phyloP scores from a whole-genome alignment of 1,140 invertebrate genomes.

The Leptoteleia sp. region DNA sequence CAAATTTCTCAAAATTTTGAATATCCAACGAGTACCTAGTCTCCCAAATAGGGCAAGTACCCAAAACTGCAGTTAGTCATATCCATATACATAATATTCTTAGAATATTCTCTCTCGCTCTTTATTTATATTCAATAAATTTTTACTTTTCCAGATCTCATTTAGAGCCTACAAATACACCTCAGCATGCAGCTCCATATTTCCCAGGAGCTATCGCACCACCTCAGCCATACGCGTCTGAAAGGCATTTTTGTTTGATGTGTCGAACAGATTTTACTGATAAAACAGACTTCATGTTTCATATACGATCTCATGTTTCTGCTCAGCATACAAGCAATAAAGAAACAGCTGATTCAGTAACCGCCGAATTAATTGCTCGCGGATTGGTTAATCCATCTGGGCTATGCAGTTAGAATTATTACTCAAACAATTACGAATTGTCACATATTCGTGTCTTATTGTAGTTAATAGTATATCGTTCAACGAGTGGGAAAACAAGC shows the following conservation, averaged over 20 bases:
- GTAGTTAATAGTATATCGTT: slow-evolving; percentile 72
- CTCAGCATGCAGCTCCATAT: slow-evolving; percentile 78
- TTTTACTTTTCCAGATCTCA: slow-evolving; percentile 77
- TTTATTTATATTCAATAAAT: too few species aligned
- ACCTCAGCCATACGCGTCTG: slow-evolving; percentile 80
- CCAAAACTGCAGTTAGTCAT: too few species aligned
- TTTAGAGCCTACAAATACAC: slow-evolving; percentile 74
- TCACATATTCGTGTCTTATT: slow-evolving; percentile 77
- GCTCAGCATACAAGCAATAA: slow-evolving; percentile 72
- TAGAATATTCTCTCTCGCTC: too few species aligned
- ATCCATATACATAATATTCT: too few species aligned
- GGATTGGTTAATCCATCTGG: slow-evolving; percentile 84
- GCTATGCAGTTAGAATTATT: slow-evolving; percentile 83
- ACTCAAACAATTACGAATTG: slow-evolving; percentile 49
- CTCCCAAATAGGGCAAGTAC: too few species aligned
- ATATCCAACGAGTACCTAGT: too few species aligned
- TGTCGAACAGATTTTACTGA: slow-evolving; percentile 85
- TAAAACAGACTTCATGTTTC: slow-evolving; percentile 86
- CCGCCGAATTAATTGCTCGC: slow-evolving; percentile 84
- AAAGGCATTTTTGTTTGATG: slow-evolving; percentile 84
- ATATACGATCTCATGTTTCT: slow-evolving; percentile 85
- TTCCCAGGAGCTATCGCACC: slow-evolving; percentile 80
- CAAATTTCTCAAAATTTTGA: too few species aligned
- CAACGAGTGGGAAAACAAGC: too few species aligned
- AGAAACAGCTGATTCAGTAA: slow-evolving; percentile 81